Percentiles rank a stretch among this genome's conserved stretches.
phyloP scores from a whole-genome alignment of 2,888 invertebrate species.

The Amiota minor region DNA sequence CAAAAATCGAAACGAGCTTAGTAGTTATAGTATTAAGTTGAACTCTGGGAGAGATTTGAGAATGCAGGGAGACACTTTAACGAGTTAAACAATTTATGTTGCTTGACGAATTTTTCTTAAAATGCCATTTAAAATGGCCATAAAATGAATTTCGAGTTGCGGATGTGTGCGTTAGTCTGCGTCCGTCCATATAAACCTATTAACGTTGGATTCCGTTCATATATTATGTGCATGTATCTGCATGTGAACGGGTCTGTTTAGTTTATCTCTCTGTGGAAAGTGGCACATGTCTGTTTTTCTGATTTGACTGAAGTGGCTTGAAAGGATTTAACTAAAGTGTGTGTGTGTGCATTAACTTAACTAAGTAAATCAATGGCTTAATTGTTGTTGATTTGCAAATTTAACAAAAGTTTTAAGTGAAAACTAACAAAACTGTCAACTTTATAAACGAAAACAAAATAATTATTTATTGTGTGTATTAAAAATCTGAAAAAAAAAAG shows the following conservation, averaged over 20 bases:
- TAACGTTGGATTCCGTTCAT: no score
- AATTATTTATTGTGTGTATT: no score
- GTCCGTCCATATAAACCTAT: not conserved
- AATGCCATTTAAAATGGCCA: constrained; percentile 28
- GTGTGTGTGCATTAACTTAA: constrained; percentile 15
- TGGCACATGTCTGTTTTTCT: constrained; percentile 9
- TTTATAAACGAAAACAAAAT: no score
- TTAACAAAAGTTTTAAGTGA: not conserved
- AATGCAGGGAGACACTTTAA: constrained; percentile 14
- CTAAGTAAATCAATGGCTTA: not conserved
- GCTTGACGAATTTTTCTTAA: constrained; percentile 35
- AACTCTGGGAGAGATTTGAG: constrained; percentile 2
- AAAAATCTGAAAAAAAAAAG: no score
- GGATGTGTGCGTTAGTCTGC: not conserved
- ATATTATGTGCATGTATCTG: not conserved
- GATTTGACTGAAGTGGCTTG: constrained; percentile 27
- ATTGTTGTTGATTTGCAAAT: not conserved
- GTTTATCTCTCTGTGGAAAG: not conserved
- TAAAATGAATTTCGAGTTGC: constrained; percentile 23
- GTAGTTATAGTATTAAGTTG: not conserved
- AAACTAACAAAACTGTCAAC: no score
- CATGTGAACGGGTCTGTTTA: not conserved
- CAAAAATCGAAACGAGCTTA: constrained; percentile 11
- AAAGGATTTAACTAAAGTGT: constrained; percentile 25
- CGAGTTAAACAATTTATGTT: constrained; percentile 35